Evolutionary conservation across 2,888 invertebrate genomes (phyloP).

Genomic region (Podabrus alpinus): DNA sequence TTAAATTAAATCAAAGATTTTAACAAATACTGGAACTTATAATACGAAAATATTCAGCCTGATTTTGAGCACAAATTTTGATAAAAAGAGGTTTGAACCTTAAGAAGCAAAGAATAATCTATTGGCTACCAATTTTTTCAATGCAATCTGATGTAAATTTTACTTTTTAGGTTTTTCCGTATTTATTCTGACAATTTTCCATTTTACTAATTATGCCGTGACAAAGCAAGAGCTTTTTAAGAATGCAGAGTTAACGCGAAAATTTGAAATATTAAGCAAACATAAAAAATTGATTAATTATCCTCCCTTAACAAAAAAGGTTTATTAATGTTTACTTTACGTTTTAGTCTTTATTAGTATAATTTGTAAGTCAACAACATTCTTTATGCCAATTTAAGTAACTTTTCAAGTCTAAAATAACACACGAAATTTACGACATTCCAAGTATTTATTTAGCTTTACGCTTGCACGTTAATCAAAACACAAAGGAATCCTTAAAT

Average conservation of each 20-base stretch:
- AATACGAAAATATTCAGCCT: too few relatives aligned
- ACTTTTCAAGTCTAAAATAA: background rate
- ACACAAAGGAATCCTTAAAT: background rate
- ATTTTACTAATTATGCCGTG: background rate
- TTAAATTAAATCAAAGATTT: too few relatives aligned
- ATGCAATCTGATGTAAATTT: background rate
- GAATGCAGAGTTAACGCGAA: background rate
- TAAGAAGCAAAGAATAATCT: too few relatives aligned
- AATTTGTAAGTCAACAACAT: constrained; percentile 1
- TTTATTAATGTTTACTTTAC: background rate
- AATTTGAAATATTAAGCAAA: background rate
- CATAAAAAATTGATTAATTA: constrained; percentile 1
- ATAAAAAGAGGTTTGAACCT: too few relatives aligned
- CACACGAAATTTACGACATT: background rate
- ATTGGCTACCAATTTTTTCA: too few relatives aligned
- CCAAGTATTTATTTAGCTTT: background rate
- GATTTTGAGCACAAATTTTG: too few relatives aligned
- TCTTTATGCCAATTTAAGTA: background rate
- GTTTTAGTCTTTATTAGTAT: background rate
- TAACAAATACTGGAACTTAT: too few relatives aligned
- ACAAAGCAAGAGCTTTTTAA: background rate
- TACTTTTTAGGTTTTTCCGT: background rate
- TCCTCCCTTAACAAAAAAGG: background rate
- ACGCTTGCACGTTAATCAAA: background rate
- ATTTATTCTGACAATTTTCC: background rate